Evolutionary conservation across 37 sponge, comb jelly and placozoan species (phyloP), one percentile per base, ranked within the genome.

Genomic region (Chondrosia reniformis): DNA sequence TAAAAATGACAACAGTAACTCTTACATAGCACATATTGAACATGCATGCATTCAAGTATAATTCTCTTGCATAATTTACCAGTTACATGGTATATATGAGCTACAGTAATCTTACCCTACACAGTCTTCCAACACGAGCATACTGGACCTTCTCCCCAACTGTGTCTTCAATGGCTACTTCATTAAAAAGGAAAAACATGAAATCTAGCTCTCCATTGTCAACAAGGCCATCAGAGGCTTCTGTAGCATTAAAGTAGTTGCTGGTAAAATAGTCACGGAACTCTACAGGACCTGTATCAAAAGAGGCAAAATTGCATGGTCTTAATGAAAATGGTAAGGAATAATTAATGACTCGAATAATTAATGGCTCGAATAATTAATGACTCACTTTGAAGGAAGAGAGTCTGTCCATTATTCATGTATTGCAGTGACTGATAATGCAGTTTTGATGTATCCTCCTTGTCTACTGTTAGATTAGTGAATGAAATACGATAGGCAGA

Each of bases 261-360:
- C 44, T 44, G 0, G 15, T 13, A 34, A 69, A 69, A 1, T 39
- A 37, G n/a, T 69, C 37, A 17, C 72, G 41, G 25, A 69, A 69
- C 10, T 69, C 72, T 6, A 69, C 72, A 10, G 72, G 72, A 69
- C 72, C 72, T 69, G 41, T 39, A n/a, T n/a, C n/a, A n/a, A n/a
- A n/a, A n/a, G n/a, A n/a, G n/a, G n/a, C n/a, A n/a, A n/a, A n/a
- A n/a, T n/a, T n/a, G n/a, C n/a, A n/a, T n/a, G n/a, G n/a, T n/a
- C n/a, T n/a, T n/a, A n/a, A n/a, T n/a, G n/a, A n/a, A n/a, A n/a
- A n/a, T n/a, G n/a, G n/a, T 19, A 15, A 49, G 15, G 10, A 49
- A 15, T 49, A 49, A 15, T 15, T 15, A 19, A 10, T 49, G 52
- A 15, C 52, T 49, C 10, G 15, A 49, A 15, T 10, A 10, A 10